Conservation (phyloP, 2,797 vertebrate genomes). For the Pangasius larnaudii region DNA sequence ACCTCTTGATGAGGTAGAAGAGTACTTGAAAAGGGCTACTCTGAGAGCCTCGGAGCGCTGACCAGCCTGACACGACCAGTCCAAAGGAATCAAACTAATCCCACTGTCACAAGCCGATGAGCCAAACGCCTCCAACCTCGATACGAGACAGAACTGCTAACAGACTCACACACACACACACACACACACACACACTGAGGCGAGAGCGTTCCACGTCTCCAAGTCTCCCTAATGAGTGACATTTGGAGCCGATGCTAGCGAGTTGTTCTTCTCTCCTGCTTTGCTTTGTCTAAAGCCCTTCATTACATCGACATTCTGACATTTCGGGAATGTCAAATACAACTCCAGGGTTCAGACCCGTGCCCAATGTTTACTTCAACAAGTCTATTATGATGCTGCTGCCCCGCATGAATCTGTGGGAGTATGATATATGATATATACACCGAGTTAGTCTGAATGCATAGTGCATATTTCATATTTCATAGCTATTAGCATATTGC, state of each 20-base stretch:
- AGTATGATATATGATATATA: neutral
- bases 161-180: slow-evolving; percentile 11
- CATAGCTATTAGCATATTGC: neutral
- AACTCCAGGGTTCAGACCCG: slow-evolving; percentile 66
- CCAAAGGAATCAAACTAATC: slow-evolving; percentile 24
- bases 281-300: slow-evolving; percentile 33
- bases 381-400: slow-evolving; percentile 65
- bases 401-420: neutral
- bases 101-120: slow-evolving; percentile 1
- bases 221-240: slow-evolving; percentile 46
- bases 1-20: slow-evolving; percentile 26
- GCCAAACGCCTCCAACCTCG: neutral
- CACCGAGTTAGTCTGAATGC: neutral
- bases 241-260: slow-evolving; percentile 39
- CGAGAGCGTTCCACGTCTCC: neutral
- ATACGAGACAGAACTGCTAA: slow-evolving; percentile 2
- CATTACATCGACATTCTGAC: slow-evolving; percentile 72
- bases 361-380: slow-evolving; percentile 71
- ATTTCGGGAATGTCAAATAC: slow-evolving; percentile 77
- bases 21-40: neutral
- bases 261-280: slow-evolving; percentile 28
- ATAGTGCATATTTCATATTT: neutral
- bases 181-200: neutral
- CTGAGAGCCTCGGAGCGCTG: neutral
- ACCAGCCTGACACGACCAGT: neutral